These are phyloP conservation scores for Spea hammondii DNA, from an alignment of 2,797 vertebrate species.

Conservation along the genomic window DNA sequence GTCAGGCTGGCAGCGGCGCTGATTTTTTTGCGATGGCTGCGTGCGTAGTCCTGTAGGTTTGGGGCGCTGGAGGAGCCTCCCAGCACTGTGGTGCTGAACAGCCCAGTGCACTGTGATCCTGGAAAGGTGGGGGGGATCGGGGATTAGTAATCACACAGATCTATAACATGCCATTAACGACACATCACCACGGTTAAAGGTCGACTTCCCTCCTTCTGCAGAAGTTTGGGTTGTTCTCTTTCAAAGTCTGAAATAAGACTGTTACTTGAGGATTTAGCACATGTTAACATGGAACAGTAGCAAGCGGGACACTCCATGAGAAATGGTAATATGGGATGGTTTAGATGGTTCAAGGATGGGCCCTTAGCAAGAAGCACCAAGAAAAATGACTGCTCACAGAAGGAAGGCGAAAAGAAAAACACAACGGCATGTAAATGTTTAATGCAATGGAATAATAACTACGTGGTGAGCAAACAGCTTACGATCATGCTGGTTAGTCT, in stretches of 20 bases:
- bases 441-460: no score
- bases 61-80: conserved; percentile 98
- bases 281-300: not conserved
- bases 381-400: not conserved
- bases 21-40: conserved; percentile 97
- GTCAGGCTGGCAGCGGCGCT: conserved; percentile 89
- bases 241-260: conserved; percentile 15
- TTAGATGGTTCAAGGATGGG: not conserved
- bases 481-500: no score
- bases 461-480: no score
- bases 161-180: conserved; percentile 57
- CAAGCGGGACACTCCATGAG: not conserved
- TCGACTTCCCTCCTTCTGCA: conserved; percentile 14
- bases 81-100: conserved; percentile 99
- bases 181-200: conserved; percentile 57
- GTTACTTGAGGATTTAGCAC: conserved; percentile 23
- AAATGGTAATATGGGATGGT: not conserved
- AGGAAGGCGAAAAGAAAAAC: not conserved
- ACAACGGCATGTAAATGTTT: not conserved
- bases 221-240: not conserved
- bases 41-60: conserved; percentile 99
- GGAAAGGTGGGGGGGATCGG: conserved; percentile 68
- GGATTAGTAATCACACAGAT: conserved; percentile 75
- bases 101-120: conserved; percentile 98
- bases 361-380: not conserved